phyloP scores from a whole-genome alignment of 2,888 invertebrate genomes.

The Lasioglossum pauxillum region DNA sequence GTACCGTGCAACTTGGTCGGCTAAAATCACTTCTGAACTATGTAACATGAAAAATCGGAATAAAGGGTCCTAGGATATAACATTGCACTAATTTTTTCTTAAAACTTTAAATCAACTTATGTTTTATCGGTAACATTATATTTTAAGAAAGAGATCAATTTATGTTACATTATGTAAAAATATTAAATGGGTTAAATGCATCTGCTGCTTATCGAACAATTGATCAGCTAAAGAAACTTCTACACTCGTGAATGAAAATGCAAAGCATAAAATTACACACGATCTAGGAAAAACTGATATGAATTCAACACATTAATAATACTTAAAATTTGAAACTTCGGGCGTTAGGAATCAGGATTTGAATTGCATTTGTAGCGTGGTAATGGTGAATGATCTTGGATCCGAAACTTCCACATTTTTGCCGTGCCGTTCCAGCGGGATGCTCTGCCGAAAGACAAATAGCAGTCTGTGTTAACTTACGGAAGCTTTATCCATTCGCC shows the following conservation, averaged over 20 bases:
- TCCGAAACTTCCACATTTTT: background rate
- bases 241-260: background rate
- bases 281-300: background rate
- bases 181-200: too few species aligned
- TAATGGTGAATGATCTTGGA: background rate
- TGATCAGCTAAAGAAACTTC: background rate
- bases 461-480: constrained; percentile 40
- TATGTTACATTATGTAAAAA: too few species aligned
- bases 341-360: background rate
- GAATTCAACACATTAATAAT: background rate
- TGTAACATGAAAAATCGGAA: background rate
- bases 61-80: background rate
- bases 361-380: background rate
- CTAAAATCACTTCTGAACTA: background rate
- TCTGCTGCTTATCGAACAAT: background rate
- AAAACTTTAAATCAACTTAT: background rate
- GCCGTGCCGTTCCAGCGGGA: background rate
- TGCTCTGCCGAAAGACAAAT: constrained; percentile 33
- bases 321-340: background rate
- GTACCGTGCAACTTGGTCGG: background rate
- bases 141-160: too few species aligned
- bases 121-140: too few species aligned
- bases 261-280: background rate
- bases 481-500: constrained; percentile 58
- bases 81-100: background rate